Evolutionary conservation across 2,888 invertebrate genomes (phyloP).

Genomic region (Hemistola chrysoprasaria): DNA sequence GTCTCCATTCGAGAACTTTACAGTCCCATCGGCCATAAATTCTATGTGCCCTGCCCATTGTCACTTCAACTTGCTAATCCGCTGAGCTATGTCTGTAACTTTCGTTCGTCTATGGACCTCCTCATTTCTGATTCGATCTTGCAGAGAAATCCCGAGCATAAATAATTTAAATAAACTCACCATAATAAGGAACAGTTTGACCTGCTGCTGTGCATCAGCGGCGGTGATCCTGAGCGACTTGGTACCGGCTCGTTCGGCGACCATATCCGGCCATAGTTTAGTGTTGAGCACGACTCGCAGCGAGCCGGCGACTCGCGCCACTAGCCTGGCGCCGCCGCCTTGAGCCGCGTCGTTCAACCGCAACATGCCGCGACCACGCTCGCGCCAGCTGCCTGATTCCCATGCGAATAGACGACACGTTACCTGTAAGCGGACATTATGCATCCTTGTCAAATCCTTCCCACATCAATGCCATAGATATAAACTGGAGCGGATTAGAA

Average conservation of each 20-base stretch:
- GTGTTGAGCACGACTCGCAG: constrained; percentile 95
- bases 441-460: no score
- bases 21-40: no score
- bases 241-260: constrained; percentile 91
- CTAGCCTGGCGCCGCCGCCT: constrained; percentile 84
- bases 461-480: no score
- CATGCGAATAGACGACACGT: constrained; percentile 95
- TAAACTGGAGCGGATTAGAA: no score
- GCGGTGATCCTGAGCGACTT: constrained; percentile 95
- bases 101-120: no score
- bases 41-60: no score
- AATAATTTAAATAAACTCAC: constrained; percentile 65
- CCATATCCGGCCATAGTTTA: constrained; percentile 96
- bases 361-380: constrained; percentile 94
- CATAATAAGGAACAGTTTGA: constrained; percentile 94
- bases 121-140: no score
- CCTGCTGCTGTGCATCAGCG: constrained; percentile 89
- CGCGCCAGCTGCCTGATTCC: constrained; percentile 93
- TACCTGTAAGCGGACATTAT: constrained; percentile 67
- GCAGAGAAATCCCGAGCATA: no score
- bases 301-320: constrained; percentile 94
- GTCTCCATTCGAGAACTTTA: no score
- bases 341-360: constrained; percentile 90
- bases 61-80: no score
- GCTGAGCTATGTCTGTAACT: no score